Conservation (phyloP, 2,888 invertebrate species). For the Amphipoea oculea region DNA sequence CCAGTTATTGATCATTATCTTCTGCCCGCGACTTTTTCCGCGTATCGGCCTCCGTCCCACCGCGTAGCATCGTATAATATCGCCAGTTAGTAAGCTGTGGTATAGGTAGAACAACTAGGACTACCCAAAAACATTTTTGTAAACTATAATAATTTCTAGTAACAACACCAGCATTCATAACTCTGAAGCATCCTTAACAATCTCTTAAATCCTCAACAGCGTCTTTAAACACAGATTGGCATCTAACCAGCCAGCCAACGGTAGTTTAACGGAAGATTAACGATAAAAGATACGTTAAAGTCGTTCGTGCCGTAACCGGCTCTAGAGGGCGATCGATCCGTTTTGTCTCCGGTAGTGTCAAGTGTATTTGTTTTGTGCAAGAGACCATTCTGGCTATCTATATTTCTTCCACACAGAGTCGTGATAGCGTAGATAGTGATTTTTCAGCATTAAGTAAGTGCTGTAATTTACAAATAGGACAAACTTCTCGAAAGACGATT, state of each 20-base stretch:
- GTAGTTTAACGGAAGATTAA: conserved; percentile 50
- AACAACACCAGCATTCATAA: background rate
- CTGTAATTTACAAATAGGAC: too few relatives aligned
- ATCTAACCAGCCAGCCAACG: conserved; percentile 44
- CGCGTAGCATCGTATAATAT: too few relatives aligned
- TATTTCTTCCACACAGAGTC: too few relatives aligned
- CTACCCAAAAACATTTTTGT: background rate
- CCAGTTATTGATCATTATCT: too few relatives aligned
- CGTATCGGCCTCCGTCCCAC: too few relatives aligned
- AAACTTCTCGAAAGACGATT: too few relatives aligned
- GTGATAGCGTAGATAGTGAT: too few relatives aligned
- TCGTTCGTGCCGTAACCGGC: conserved; percentile 23
- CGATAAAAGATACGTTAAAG: conserved; percentile 58
- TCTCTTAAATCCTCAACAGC: conserved; percentile 14
- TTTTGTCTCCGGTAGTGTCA: conserved; percentile 25
- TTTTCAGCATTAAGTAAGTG: too few relatives aligned
- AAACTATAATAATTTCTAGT: background rate
- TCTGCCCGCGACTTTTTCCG: too few relatives aligned
- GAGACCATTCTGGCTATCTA: background rate
- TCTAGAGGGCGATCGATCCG: conserved; percentile 53
- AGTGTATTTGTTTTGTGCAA: conserved; percentile 42
- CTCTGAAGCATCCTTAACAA: background rate
- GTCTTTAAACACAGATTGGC: conserved; percentile 25
- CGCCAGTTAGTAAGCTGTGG: too few relatives aligned
- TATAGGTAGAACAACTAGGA: background rate